Evolutionary conservation across 2,113 vertebrate species (phyloP), one percentile per base, ranked within the genome.

Genomic region (Equus przewalskii): DNA sequence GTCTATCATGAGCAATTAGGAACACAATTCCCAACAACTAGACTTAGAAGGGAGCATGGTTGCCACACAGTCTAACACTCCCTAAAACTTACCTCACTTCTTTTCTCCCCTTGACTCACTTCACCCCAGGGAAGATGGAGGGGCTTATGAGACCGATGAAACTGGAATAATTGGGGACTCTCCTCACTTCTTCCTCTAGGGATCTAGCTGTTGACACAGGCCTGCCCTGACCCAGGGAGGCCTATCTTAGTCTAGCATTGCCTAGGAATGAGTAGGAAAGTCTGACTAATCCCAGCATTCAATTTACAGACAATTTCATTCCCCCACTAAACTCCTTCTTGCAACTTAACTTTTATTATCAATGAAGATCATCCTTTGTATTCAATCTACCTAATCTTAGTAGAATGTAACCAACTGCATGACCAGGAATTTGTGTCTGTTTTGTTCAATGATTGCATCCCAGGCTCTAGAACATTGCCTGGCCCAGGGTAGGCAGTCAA

Each of bases 391-490:
- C 30, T 90, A 60, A 24, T 60, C 24, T 88, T 93, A 70, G 30
- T 44, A 92, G 70, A 89, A 90, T 73, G 22, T 54, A 76, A 84
- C 26, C 51, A 88, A 30, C 41, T 14, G 0, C 14, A 13, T 22
- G 64, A 78, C 6, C 44, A 96, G 44, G 33, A 76, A 70, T 91
- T 84, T 70, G 16, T 67, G 22, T 78, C 69, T 80, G 3, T 54
- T 93, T 94, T 93, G 11, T 44, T 95, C 72, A 97, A 4, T 64
- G 33, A 76, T 44, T 88, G 2, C 69, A 83, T 41, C n/a, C 12
- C 30, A 81, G 30, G 18, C 95, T 89, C 78, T 70, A 80, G 46
- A 88, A 84, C 36, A 64, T 26, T 80, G 7, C 3, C 36, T 62
- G 11, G 4, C 8, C 6, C 24, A 89, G n/a, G 49, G 70, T 10